Conservation (phyloP, 2,797 vertebrate species). For the Oryzias sinensis region DNA sequence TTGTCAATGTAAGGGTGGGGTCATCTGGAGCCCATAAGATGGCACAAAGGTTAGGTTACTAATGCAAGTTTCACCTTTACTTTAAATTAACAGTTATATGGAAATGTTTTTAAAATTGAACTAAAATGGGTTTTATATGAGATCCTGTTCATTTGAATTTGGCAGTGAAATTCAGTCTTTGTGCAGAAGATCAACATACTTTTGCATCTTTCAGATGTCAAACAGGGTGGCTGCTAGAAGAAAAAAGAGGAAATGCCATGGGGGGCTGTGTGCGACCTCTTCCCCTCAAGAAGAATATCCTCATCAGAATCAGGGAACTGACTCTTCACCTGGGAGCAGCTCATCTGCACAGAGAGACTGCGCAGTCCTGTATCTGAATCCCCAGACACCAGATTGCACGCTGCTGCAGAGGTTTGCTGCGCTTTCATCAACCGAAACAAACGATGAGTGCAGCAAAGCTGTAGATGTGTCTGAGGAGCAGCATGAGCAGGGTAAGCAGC, state of each 20-base stretch:
- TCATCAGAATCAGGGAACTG: slow-evolving; percentile 1
- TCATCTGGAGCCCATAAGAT: too few relatives aligned
- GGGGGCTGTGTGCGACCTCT: slow-evolving; percentile 17
- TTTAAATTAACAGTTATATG: not conserved
- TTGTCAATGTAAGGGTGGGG: too few relatives aligned
- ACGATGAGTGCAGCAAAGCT: slow-evolving; percentile 8
- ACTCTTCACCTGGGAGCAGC: slow-evolving; percentile 5
- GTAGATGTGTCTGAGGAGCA: too few relatives aligned
- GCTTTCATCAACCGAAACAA: slow-evolving; percentile 32
- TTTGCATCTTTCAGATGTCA: slow-evolving; percentile 18
- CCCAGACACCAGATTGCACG: slow-evolving; percentile 55
- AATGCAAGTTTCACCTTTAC: too few relatives aligned
- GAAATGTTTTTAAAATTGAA: not conserved
- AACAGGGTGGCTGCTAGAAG: slow-evolving; percentile 34
- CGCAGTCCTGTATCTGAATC: slow-evolving; percentile 61
- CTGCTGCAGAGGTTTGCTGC: slow-evolving; percentile 57
- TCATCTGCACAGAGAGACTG: slow-evolving; percentile 21
- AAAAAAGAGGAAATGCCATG: slow-evolving; percentile 46
- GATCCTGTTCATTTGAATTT: not conserved
- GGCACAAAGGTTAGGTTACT: too few relatives aligned
- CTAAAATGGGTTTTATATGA: not conserved
- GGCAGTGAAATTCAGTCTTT: slow-evolving; percentile 1
- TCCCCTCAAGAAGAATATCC: slow-evolving; percentile 24
- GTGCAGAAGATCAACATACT: not conserved
- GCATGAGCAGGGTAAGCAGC: too few relatives aligned